phyloP scores from a whole-genome alignment of 1,140 invertebrate species.

The Platyscapa corneri region DNA sequence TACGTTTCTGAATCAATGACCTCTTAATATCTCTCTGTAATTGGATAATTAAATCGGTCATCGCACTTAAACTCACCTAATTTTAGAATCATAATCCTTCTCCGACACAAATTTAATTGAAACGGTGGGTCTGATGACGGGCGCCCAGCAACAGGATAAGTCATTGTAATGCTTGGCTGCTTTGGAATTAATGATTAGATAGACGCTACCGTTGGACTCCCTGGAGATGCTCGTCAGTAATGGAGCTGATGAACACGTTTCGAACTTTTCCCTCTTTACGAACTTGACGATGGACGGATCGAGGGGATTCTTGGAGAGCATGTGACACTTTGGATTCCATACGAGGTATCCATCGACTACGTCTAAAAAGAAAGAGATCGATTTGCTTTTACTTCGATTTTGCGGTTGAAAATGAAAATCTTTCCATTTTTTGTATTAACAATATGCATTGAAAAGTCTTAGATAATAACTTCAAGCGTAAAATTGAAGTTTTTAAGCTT shows the following conservation, averaged over 20 bases:
- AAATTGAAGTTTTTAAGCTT: no score
- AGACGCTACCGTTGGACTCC: constrained; percentile 63
- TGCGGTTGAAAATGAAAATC: no score
- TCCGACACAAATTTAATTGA: constrained; percentile 52
- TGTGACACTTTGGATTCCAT: constrained; percentile 81
- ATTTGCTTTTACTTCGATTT: no score
- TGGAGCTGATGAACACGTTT: constrained; percentile 75
- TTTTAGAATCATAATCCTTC: constrained; percentile 69
- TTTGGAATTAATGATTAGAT: constrained; percentile 62
- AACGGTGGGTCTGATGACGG: constrained; percentile 66
- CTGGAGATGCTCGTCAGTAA: constrained; percentile 72
- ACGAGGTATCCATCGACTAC: constrained; percentile 77
- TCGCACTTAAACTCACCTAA: constrained; percentile 69
- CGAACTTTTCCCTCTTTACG: constrained; percentile 76
- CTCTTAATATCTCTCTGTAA: no score
- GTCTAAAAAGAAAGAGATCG: constrained; percentile 46
- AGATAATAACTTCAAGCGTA: no score
- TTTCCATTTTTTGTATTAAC: no score
- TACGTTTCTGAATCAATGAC: no score
- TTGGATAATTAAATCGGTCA: neutral
- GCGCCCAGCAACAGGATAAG: constrained; percentile 75
- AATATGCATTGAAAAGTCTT: no score
- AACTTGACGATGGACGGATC: constrained; percentile 79
- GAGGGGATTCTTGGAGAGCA: constrained; percentile 81
- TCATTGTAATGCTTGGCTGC: constrained; percentile 60